Evolutionary conservation across 2,888 invertebrate genomes (phyloP).

Genomic region (Phyllotreta cruciferae): DNA sequence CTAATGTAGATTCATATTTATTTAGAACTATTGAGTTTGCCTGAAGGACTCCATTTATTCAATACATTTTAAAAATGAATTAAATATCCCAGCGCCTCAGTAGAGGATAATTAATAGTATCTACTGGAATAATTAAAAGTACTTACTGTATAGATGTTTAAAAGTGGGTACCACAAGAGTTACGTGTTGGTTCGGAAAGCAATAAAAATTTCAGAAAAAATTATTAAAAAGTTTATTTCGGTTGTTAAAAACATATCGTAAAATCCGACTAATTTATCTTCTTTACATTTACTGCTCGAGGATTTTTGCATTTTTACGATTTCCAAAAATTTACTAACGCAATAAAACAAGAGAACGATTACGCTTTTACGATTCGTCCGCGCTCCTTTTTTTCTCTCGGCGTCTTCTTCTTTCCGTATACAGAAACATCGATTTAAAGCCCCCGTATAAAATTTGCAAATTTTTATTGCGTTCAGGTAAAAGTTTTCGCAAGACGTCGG

Average conservation of each 20-base stretch:
- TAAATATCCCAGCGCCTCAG: too few relatives aligned
- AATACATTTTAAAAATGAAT: too few relatives aligned
- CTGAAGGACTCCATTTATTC: too few relatives aligned
- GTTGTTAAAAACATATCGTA: background rate
- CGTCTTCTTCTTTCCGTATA: constrained; percentile 11
- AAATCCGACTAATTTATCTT: constrained; percentile 8
- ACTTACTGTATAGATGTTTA: too few relatives aligned
- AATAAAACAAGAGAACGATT: constrained; percentile 10
- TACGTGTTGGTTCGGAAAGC: too few relatives aligned
- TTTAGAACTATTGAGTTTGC: too few relatives aligned
- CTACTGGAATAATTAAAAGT: too few relatives aligned
- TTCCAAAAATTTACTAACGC: constrained; percentile 14
- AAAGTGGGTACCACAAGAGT: too few relatives aligned
- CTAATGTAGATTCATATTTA: too few relatives aligned
- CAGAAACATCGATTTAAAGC: constrained; percentile 17
- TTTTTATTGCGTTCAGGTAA: constrained; percentile 25
- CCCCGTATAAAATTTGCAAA: constrained; percentile 11
- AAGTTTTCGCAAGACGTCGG: constrained; percentile 17
- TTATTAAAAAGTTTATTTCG: too few relatives aligned
- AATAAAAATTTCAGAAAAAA: too few relatives aligned
- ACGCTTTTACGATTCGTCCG: constrained; percentile 15
- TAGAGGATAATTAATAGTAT: too few relatives aligned
- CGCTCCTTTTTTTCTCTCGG: background rate
- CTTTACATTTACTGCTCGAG: constrained; percentile 10
- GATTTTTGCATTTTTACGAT: constrained; percentile 12